Percentiles rank a stretch among this genome's conserved stretches.
phyloP scores from a whole-genome alignment of 2,797 vertebrate species.

The Falco columbarius region DNA sequence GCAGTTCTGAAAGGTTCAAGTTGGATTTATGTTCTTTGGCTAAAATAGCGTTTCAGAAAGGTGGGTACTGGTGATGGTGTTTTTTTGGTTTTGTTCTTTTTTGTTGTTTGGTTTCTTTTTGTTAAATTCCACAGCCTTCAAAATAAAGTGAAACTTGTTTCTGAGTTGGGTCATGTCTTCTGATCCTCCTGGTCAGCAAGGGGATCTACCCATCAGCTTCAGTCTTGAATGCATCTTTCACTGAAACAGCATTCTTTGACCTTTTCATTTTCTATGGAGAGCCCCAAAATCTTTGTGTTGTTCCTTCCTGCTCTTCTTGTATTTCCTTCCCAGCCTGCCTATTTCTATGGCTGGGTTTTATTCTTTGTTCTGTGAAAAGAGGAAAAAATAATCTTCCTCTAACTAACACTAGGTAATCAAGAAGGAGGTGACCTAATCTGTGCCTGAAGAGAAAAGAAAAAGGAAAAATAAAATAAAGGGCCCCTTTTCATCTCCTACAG shows the following conservation, averaged over 20 bases:
- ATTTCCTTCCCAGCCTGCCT: slow-evolving; percentile 6
- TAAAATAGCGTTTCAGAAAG: not conserved
- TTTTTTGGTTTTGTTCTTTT: not conserved
- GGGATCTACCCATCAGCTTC: not conserved
- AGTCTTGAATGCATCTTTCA: not conserved
- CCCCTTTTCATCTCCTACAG: slow-evolving; percentile 26
- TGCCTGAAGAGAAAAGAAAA: not conserved
- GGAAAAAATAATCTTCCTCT: not conserved
- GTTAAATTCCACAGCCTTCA: not conserved
- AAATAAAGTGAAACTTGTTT: not conserved
- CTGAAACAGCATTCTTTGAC: not conserved
- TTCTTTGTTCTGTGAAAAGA: not conserved
- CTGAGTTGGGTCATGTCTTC: not conserved
- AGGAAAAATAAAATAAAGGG: not conserved
- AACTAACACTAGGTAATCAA: not conserved
- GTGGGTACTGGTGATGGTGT: not conserved
- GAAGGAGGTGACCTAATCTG: not conserved
- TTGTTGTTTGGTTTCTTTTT: not conserved
- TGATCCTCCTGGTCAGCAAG: not conserved
- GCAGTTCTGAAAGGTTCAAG: not conserved
- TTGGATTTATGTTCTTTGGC: not conserved
- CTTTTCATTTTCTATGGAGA: not conserved
- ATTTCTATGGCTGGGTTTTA: slow-evolving; percentile 24
- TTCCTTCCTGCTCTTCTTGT: not conserved
- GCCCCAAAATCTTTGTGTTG: not conserved